Evolutionary conservation across 2,113 vertebrate species (phyloP).

Genomic region (Grantiella picta): DNA sequence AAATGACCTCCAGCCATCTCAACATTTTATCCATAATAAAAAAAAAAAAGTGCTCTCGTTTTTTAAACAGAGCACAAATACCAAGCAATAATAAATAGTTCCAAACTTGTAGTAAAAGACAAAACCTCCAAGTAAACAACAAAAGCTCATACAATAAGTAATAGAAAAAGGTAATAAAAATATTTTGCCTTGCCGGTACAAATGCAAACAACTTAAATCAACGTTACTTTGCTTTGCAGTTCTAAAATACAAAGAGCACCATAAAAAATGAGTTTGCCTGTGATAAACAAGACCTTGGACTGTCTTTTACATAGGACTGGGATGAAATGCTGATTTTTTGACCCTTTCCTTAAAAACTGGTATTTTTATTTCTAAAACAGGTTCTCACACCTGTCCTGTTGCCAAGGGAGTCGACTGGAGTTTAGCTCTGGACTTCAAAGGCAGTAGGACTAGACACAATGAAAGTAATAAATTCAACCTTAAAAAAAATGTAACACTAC

Average conservation of each 20-base stretch:
- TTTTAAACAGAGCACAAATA: slow-evolving; percentile 82
- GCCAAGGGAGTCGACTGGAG: not conserved
- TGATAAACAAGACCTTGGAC: slow-evolving; percentile 69
- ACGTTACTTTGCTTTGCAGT: slow-evolving; percentile 77
- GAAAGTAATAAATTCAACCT: slow-evolving; percentile 35
- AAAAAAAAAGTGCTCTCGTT: slow-evolving; percentile 78
- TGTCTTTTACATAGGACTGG: slow-evolving; percentile 64
- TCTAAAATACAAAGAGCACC: slow-evolving; percentile 82
- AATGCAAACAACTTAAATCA: slow-evolving; percentile 82
- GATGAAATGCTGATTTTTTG: slow-evolving; percentile 69
- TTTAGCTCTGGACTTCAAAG: slow-evolving; percentile 24
- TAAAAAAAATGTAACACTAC: slow-evolving; percentile 19
- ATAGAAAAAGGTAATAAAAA: slow-evolving; percentile 90
- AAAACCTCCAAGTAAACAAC: slow-evolving; percentile 85
- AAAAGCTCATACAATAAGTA: slow-evolving; percentile 85
- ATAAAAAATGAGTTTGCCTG: slow-evolving; percentile 76
- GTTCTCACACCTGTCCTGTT: not conserved
- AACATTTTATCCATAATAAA: slow-evolving; percentile 84
- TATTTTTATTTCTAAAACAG: slow-evolving; percentile 1
- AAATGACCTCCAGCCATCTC: slow-evolving; percentile 83
- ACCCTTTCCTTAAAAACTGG: slow-evolving; percentile 23
- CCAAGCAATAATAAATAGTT: slow-evolving; percentile 90
- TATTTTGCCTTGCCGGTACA: slow-evolving; percentile 84
- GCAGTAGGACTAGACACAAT: slow-evolving; percentile 4
- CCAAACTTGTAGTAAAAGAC: slow-evolving; percentile 87